A percentile compares a stretch with the other conserved stretches of the same genome.
phyloP scores from a whole-genome alignment of 2,113 vertebrate genomes.

The Seriola rivoliana region DNA sequence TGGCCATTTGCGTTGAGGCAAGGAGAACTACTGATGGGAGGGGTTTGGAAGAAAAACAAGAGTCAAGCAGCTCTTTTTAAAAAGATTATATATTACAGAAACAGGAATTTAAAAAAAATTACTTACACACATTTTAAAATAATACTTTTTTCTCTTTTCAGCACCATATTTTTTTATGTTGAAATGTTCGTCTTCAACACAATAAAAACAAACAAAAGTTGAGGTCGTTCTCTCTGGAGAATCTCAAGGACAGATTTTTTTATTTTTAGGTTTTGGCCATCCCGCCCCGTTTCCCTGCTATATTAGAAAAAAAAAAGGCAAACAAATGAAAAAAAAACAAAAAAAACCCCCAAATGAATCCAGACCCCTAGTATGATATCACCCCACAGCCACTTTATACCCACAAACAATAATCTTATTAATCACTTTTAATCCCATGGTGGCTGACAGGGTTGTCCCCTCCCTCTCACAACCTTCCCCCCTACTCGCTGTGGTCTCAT shows the following conservation, averaged over 20 bases:
- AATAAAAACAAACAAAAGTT: conserved; percentile 67
- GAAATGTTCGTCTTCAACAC: conserved; percentile 73
- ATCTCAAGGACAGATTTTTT: conserved; percentile 61
- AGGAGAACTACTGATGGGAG: not conserved
- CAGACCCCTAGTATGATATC: conserved; percentile 46
- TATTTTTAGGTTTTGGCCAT: conserved; percentile 46
- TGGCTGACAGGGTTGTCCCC: conserved; percentile 34
- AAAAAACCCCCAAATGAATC: conserved; percentile 37
- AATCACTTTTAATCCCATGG: not conserved
- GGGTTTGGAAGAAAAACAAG: conserved; percentile 74
- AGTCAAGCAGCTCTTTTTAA: conserved; percentile 83
- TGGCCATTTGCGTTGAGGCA: not conserved
- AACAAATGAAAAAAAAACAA: conserved; percentile 42
- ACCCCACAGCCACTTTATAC: conserved; percentile 15
- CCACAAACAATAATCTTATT: not conserved
- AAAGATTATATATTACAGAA: conserved; percentile 90
- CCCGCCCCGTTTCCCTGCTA: conserved; percentile 55
- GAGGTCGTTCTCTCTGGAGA: conserved; percentile 67
- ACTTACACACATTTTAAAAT: conserved; percentile 88
- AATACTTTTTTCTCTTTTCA: conserved; percentile 83
- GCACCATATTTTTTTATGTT: conserved; percentile 81
- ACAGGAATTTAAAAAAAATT: conserved; percentile 83
- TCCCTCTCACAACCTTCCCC: conserved; percentile 59
- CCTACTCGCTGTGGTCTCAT: conserved; percentile 52
- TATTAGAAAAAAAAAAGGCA: conserved; percentile 37